Evolutionary conservation across 2,797 vertebrate species (phyloP), one percentile per base, ranked within the genome.

Genomic region (Enteromius unitaeniatus): DNA sequence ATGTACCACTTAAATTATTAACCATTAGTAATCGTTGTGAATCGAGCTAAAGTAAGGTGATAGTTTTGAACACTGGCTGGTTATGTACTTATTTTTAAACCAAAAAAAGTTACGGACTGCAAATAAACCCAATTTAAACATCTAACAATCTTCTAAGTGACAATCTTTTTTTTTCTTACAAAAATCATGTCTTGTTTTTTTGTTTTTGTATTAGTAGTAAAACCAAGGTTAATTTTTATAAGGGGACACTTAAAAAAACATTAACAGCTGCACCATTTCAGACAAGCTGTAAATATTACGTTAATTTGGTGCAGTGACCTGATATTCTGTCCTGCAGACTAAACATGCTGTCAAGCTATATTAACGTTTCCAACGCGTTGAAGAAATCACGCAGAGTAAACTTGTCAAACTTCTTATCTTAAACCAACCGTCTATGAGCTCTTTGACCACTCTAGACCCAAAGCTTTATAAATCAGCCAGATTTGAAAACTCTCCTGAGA

Each of bases 301-400:
- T 23, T 78, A 15, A 65, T 51, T 21, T 65, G 13, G 60, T 23
- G 60, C 34, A 15, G 26, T 28, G 83, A 31, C 40, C n/a, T 75
- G 70, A 45, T 37, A 58, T 58, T 40, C 47, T 55, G 17, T 42
- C 21, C 31, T 79, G 60, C 69, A 85, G 83, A 85, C 78, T 81
- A 85, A 85, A 85, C 83, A 80, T 34, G 49, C 28, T 68, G 70
- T 75, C 78, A 85, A 26, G 45, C 37, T 34, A 34, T 45, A 55
- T 68, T 67, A 80, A 45, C 1, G 13, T 79, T 76, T 85, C 15
- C 58, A 34, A 34, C 6, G 2, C 45, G 28, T 31, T 65, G 62
- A 42, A 84, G 34, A 51, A 49, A 51, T 28, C 58, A 1, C 31
- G 49, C 40, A 15, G 26, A 53, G 21, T 47, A 65, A 68, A 47